phyloP scores from a whole-genome alignment of 2,888 invertebrate genomes.

The Apamea anceps region DNA sequence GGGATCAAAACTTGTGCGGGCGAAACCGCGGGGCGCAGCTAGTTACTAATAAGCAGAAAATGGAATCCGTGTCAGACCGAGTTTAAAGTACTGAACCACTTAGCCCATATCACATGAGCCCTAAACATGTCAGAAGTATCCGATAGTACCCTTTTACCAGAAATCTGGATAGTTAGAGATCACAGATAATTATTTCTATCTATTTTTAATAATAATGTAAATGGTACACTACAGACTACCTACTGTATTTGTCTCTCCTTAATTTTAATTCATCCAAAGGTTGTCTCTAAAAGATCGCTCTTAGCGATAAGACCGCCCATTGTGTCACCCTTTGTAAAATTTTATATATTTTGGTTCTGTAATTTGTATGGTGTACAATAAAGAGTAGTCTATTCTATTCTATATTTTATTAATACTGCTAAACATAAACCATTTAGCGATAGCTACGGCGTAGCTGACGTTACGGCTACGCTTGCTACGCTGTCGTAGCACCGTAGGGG shows the following conservation, averaged over 20 bases:
- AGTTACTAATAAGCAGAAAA: constrained; percentile 1
- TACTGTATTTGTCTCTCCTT: too few relatives aligned
- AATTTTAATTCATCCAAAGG: too few relatives aligned
- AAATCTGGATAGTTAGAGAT: neutral
- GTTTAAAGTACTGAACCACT: constrained; percentile 1
- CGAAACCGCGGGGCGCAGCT: too few relatives aligned
- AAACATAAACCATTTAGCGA: neutral
- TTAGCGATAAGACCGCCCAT: too few relatives aligned
- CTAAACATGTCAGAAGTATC: constrained; percentile 24
- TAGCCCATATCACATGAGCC: constrained; percentile 16
- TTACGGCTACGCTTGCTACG: constrained; percentile 13
- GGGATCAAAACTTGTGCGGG: too few relatives aligned
- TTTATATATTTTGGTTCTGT: too few relatives aligned
- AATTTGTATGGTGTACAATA: too few relatives aligned
- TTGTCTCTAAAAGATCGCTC: too few relatives aligned
- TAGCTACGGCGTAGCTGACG: constrained; percentile 9
- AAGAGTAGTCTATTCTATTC: too few relatives aligned
- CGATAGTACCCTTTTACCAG: constrained; percentile 10
- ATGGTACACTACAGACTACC: too few relatives aligned
- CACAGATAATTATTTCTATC: neutral
- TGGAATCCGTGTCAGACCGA: neutral
- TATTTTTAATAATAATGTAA: too few relatives aligned
- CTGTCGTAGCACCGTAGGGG: neutral
- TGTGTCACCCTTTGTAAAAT: too few relatives aligned
- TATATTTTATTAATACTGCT: neutral